Evolutionary conservation across 2,888 invertebrate genomes (phyloP).

Genomic region (Agrochola macilenta): DNA sequence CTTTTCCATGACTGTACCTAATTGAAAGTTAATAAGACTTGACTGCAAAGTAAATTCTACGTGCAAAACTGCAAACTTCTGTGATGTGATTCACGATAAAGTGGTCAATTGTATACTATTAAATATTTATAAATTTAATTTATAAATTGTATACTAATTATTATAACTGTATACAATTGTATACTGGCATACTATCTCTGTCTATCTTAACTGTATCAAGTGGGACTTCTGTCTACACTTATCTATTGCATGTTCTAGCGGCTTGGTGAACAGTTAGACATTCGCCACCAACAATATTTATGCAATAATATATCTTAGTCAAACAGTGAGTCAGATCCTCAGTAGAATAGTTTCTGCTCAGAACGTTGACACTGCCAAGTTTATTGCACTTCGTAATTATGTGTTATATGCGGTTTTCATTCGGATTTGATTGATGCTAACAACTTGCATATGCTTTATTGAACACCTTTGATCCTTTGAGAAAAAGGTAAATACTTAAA

Average conservation of each 20-base stretch:
- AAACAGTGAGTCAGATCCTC: constrained; percentile 80
- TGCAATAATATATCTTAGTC: constrained; percentile 77
- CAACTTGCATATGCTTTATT: constrained; percentile 28
- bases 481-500: constrained; percentile 21
- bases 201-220: background rate
- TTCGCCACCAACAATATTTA: constrained; percentile 68
- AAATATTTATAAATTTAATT: too few species aligned
- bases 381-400: constrained; percentile 78
- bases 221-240: constrained; percentile 31
- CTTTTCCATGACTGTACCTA: too few species aligned
- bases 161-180: too few species aligned
- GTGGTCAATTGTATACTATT: too few species aligned
- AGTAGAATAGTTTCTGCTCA: constrained; percentile 62
- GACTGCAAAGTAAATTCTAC: too few species aligned
- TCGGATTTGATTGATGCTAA: constrained; percentile 62
- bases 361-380: constrained; percentile 83
- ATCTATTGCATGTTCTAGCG: constrained; percentile 56
- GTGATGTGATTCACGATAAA: too few species aligned
- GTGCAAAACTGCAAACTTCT: too few species aligned
- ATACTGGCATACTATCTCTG: too few species aligned
- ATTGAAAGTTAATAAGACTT: too few species aligned
- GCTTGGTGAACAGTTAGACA: constrained; percentile 74
- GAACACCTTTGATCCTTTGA: constrained; percentile 28
- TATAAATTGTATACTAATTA: too few species aligned
- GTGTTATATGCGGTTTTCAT: constrained; percentile 60